Base-by-base conservation (phyloP, 2,888 invertebrate species). In the Euplexia lucipara region DNA sequence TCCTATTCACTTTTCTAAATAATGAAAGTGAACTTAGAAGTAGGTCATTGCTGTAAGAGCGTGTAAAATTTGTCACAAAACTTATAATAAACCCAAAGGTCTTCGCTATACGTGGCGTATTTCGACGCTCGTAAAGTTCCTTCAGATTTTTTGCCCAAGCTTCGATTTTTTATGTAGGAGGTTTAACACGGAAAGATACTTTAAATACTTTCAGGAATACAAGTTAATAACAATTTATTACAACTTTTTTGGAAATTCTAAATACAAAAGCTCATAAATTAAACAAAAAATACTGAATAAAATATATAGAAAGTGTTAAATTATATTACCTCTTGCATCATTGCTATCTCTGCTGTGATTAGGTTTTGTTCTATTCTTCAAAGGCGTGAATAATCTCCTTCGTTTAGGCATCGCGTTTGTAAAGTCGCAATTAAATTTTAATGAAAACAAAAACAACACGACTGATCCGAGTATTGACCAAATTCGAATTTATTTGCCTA, bases 391-490 rank as follows among this genome's bases (percentile, higher is more conserved):
- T 59, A 93, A 82, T 82, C 94, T 88, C 69, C 88, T 88, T 44
- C 94, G 88, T 87, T 91, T 95, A 30, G 92, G 92, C 94, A 95
- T 94, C 66, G 22, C 84, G 49, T 20, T 45, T 44, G 48, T 20
- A 45, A 47, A 37, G 16, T 41, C 16, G 9, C 26, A 66, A 58
- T 66, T 59, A 70, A 68, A 61, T 60, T 35, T 60, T 75, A 78
- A 75, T 74, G 56, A 78, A 77, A 81, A 79, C 75, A 78, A 78
- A 70, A 70, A 48, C 75, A 64, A 66, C 52, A 49, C 45, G 37
- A 54, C 0, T 26, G 26, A 26, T 26, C 26, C 5, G 26, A 26
- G 3, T 49, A 56, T 49, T 49, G 49, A 64, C 30, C 57, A 75
- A 78, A 68, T 72, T 80, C 78, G 64, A 81, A 81, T 75, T 73